phyloP scores from a whole-genome alignment of 1,140 invertebrate species.

The Scaptomyza montana region DNA sequence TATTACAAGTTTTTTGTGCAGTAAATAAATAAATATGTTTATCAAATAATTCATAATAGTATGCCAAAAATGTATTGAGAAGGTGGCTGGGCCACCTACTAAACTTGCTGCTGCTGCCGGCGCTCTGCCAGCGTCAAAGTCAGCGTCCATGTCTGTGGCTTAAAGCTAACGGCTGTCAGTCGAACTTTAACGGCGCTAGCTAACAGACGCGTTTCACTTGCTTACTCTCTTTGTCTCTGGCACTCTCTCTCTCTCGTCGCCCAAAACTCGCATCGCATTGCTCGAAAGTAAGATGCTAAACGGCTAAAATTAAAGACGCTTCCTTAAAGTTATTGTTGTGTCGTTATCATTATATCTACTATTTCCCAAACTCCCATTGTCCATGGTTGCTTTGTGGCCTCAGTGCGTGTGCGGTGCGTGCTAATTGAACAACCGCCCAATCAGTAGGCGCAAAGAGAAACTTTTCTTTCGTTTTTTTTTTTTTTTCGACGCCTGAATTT shows the following conservation, averaged over 20 bases:
- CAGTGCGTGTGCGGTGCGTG: slow-evolving; percentile 52
- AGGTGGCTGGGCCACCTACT: not conserved
- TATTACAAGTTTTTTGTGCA: not conserved
- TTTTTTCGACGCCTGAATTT: slow-evolving; percentile 29
- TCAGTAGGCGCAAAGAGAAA: slow-evolving; percentile 40
- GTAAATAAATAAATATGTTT: not conserved
- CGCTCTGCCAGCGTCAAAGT: slow-evolving; percentile 24
- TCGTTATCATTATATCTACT: slow-evolving; percentile 3
- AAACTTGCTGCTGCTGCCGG: slow-evolving; percentile 2
- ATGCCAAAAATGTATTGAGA: not conserved
- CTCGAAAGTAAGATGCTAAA: slow-evolving; percentile 42
- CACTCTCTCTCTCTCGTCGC: slow-evolving; percentile 7
- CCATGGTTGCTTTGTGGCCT: slow-evolving; percentile 33
- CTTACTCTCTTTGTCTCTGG: slow-evolving; percentile 23
- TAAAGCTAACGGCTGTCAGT: slow-evolving; percentile 47
- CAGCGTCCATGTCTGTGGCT: slow-evolving; percentile 37
- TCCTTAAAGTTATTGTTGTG: slow-evolving; percentile 31
- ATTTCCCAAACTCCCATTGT: slow-evolving; percentile 4
- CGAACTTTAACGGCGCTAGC: slow-evolving; percentile 65
- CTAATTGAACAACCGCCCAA: slow-evolving; percentile 34
- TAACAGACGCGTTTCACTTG: slow-evolving; percentile 62
- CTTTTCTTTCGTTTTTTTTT: slow-evolving; percentile 30
- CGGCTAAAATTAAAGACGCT: slow-evolving; percentile 36
- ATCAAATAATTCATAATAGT: not conserved
- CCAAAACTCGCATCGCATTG: slow-evolving; percentile 14